A percentile compares a stretch with the other conserved stretches of the same genome.
These are phyloP conservation scores for Meriones psammophilus DNA, from an alignment of 2,797 vertebrate genomes.

Conservation along the genomic window DNA sequence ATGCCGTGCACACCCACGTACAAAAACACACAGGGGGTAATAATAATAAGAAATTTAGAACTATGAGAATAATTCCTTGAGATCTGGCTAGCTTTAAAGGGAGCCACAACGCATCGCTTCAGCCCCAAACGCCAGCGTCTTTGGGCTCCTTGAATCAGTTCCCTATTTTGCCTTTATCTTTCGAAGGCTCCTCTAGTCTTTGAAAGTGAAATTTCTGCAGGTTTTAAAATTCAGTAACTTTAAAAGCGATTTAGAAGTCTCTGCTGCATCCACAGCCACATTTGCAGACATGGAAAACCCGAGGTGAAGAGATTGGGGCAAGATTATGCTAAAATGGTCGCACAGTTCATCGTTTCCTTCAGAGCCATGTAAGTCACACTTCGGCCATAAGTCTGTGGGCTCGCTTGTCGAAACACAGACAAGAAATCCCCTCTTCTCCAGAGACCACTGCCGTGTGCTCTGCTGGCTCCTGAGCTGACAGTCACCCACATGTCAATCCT, in stretches of 20 bases:
- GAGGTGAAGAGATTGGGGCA: conserved; percentile 39
- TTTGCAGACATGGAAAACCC: conserved; percentile 59
- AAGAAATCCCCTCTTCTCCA: not conserved
- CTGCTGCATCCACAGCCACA: conserved; percentile 11
- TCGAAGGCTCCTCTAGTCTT: not conserved
- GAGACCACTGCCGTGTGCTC: not conserved
- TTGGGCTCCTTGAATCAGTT: not conserved
- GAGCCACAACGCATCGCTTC: not conserved
- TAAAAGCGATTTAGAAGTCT: conserved; percentile 44
- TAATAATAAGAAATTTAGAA: not conserved
- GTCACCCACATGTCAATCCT: not conserved
- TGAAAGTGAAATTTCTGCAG: conserved; percentile 46
- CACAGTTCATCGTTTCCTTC: conserved; percentile 55
- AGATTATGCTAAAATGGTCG: conserved; percentile 9
- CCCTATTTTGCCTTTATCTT: not conserved
- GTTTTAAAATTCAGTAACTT: conserved; percentile 57
- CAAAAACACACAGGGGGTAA: not conserved
- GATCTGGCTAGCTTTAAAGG: conserved; percentile 47
- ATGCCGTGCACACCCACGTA: no score
- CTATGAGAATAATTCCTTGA: conserved; percentile 28
- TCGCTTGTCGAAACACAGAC: no score
- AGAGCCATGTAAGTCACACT: conserved; percentile 3
- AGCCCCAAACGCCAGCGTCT: not conserved
- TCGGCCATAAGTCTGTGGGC: conserved; percentile 35
- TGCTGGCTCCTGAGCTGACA: not conserved